Evolutionary conservation across 2,888 invertebrate genomes (phyloP).

Genomic region (Eilema caniola): DNA sequence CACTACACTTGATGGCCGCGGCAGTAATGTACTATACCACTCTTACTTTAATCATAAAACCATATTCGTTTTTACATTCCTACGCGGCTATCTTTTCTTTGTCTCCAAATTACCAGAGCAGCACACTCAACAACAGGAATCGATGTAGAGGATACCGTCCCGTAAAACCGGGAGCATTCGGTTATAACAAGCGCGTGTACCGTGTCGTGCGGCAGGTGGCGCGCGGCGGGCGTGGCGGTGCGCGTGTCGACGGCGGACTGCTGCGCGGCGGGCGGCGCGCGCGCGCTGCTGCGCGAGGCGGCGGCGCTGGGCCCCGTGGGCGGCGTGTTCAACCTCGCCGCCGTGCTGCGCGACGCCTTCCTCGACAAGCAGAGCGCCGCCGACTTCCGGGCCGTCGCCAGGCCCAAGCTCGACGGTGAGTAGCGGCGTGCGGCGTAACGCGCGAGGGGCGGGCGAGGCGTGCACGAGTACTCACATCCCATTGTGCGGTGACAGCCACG

Average conservation of each 20-base stretch:
- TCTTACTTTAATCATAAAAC: no score
- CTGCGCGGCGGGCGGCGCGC: constrained; percentile 88
- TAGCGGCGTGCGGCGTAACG: neutral
- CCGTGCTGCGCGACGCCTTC: constrained; percentile 95
- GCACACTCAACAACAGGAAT: no score
- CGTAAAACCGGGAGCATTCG: no score
- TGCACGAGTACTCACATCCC: neutral
- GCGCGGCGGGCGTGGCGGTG: constrained; percentile 88
- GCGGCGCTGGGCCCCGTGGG: constrained; percentile 91
- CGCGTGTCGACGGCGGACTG: constrained; percentile 88
- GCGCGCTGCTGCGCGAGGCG: constrained; percentile 87
- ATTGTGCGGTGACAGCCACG: constrained; percentile 87
- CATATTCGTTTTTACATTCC: no score
- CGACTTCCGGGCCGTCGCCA: constrained; percentile 93
- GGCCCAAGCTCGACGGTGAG: constrained; percentile 93
- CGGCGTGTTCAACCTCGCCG: constrained; percentile 98
- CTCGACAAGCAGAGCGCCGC: constrained; percentile 94
- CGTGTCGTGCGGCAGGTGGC: constrained; percentile 86
- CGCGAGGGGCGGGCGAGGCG: no score
- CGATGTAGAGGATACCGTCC: no score
- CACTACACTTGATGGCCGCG: no score
- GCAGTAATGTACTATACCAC: no score
- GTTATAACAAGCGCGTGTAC: no score
- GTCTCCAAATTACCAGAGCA: no score
- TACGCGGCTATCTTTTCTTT: no score